phyloP scores from a whole-genome alignment of 2,113 vertebrate species.

The Cettia cetti region DNA sequence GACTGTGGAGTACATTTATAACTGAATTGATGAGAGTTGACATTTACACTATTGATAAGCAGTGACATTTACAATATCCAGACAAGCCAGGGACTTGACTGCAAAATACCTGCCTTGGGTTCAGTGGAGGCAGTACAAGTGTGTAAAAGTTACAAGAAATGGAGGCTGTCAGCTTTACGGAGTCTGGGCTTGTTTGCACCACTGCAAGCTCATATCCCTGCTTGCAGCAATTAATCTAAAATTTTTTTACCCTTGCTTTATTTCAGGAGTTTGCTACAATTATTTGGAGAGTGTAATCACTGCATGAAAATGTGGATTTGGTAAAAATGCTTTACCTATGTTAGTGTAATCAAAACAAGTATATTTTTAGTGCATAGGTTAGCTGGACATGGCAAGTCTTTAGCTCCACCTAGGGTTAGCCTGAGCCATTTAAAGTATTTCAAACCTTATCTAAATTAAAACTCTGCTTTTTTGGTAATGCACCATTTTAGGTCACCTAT shows the following conservation, averaged over 20 bases:
- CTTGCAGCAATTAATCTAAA: neutral
- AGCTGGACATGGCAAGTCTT: neutral
- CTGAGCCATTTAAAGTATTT: neutral
- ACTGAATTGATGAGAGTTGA: neutral
- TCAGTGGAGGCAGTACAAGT: neutral
- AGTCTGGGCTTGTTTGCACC: neutral
- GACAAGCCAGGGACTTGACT: neutral
- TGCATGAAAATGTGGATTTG: neutral
- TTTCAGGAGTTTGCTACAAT: neutral
- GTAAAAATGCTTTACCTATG: neutral
- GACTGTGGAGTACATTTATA: neutral
- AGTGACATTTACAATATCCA: neutral
- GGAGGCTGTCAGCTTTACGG: rapidly evolving
- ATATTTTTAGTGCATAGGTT: neutral
- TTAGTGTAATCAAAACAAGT: neutral
- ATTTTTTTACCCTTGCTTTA: neutral
- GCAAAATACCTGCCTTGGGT: neutral
- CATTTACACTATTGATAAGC: neutral
- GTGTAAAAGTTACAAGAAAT: neutral
- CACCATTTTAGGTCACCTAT: neutral
- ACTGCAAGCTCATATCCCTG: neutral
- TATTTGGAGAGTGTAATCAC: neutral
- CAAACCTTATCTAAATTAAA: neutral
- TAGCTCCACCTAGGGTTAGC: neutral
- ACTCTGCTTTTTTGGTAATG: neutral